Conservation (phyloP, 2,113 vertebrate species). For the Acanthochromis polyacanthus region DNA sequence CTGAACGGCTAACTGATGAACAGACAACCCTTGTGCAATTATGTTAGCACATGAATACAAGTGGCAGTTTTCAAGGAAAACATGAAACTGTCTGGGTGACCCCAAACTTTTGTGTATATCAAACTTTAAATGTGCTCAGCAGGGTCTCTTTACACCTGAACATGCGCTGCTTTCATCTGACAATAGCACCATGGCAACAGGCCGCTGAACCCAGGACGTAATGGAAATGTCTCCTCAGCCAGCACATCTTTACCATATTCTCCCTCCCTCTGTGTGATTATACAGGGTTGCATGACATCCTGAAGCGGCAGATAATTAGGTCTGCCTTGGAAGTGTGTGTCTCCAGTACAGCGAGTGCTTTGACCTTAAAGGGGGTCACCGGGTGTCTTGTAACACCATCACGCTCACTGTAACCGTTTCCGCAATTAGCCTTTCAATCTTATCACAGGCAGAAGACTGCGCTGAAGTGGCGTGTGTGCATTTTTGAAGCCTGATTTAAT, state of each 20-base stretch:
- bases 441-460: constrained; percentile 36
- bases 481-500: constrained; percentile 53
- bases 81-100: too few species aligned
- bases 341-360: constrained; percentile 25
- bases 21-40: too few species aligned
- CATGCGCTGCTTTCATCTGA: constrained; percentile 3
- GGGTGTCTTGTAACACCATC: constrained; percentile 23
- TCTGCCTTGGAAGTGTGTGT: constrained; percentile 8
- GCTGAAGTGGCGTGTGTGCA: not conserved
- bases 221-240: constrained; percentile 36
- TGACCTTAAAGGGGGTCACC: constrained; percentile 48
- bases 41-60: too few species aligned
- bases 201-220: not conserved
- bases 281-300: constrained; percentile 4
- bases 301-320: constrained; percentile 44
- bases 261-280: constrained; percentile 7
- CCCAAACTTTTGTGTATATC: too few species aligned
- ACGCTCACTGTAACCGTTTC: not conserved
- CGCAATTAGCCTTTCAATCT: constrained; percentile 55
- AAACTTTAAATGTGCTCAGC: too few species aligned
- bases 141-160: too few species aligned
- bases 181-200: fast-evolving
- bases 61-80: too few species aligned
- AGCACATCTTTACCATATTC: constrained; percentile 1
- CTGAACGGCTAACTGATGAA: too few species aligned